Base-by-base conservation (phyloP, 2,888 invertebrate species). In the Bembecia ichneumoniformis region DNA sequence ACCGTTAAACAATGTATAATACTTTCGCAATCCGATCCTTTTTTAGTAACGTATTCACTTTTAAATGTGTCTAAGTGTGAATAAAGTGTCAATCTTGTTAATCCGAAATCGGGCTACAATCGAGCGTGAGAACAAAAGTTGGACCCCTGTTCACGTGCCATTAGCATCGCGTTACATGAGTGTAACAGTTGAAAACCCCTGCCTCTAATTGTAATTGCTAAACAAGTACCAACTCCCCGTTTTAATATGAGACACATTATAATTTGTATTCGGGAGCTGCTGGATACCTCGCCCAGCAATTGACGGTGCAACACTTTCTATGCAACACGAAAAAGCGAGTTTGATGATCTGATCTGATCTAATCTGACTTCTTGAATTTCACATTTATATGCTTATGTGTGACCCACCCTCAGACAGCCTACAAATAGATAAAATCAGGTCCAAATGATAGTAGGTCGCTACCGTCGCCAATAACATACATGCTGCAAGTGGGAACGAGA, bases 81-180 rank as follows among this genome's bases (percentile, higher is more conserved):
- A 54, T 52, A 53, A 28, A 52, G 50, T 53, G 52, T 54, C 56
- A 56, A 35, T 36, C 13, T 36, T 43, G 36, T 46, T 47, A 52
- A 49, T 10, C 46, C 52, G 36, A 46, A 52, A 51, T 51, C 49
- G 55, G 57, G 55, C 52, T 49, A 54, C 68, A 68, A 75, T 75
- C 59, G 65, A 69, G 60, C 80, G 82, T 82, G 82, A 68, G 80
- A 82, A 77, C 52, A 52, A 55, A 64, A 64, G 56, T 57, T 63
- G 57, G 47, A 56, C 52, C 59, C 62, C 60, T 47, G 47, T 60
- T 55, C 60, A 61, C 61, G 56, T 61, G 60, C 62, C 64, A 63
- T 66, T 66, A 64, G 64, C 60, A 57, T 64, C 64, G 56, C 55
- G 56, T 64, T 62, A 60, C 63, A 54, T 51, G 54, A 60, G 57